These are phyloP conservation scores for Xenentodon cancila DNA, from an alignment of 2,797 vertebrate genomes.

Conservation along the genomic window DNA sequence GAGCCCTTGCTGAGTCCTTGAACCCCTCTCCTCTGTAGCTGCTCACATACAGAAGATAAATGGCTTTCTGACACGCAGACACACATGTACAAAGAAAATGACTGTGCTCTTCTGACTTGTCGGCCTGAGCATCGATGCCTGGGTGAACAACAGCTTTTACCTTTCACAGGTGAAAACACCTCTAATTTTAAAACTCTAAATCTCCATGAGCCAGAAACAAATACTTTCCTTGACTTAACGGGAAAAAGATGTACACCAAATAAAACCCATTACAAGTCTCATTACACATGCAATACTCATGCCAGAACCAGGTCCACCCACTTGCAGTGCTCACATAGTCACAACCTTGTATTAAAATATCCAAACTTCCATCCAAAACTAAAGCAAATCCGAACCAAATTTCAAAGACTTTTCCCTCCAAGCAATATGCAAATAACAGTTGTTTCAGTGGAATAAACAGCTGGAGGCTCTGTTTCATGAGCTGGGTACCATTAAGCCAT, in stretches of 20 bases:
- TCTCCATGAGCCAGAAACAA: background rate
- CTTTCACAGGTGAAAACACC: constrained; percentile 1
- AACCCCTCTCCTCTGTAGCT: constrained; percentile 45
- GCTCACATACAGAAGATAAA: constrained; percentile 41
- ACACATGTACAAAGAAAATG: background rate
- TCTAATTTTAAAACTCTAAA: background rate
- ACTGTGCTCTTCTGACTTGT: background rate
- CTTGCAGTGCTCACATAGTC: background rate
- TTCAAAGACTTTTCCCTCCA: background rate
- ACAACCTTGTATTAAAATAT: constrained; percentile 4
- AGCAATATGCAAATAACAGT: constrained; percentile 4
- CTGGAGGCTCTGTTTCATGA: background rate
- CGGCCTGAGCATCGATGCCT: background rate
- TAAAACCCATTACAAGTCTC: too few species aligned
- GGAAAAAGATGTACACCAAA: background rate
- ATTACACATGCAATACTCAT: background rate
- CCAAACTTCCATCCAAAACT: background rate
- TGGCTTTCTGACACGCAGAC: background rate
- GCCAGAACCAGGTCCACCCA: background rate
- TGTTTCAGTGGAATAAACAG: background rate
- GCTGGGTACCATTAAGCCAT: background rate
- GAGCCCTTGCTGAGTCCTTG: constrained; percentile 70
- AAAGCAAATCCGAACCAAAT: background rate
- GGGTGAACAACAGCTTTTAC: background rate
- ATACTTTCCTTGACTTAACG: background rate